Percentiles rank a stretch among this genome's conserved stretches.
phyloP scores from a whole-genome alignment of 2,797 vertebrate species.

The Phylloscopus collybita region DNA sequence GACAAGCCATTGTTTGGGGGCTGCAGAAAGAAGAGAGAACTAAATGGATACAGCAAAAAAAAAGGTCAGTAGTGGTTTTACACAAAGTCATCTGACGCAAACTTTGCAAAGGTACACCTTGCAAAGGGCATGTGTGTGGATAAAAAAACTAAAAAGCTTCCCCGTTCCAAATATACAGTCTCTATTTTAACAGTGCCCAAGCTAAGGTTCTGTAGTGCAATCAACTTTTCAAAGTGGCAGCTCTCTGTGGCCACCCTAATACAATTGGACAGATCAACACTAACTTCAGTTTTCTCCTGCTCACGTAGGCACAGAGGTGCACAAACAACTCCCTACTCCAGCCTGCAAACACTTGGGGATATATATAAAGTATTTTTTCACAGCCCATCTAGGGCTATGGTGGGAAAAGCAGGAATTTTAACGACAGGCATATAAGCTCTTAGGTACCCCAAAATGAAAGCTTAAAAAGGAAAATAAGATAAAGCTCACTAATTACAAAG shows the following conservation, averaged over 20 bases:
- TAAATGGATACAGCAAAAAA: slow-evolving; percentile 62
- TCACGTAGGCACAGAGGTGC: fast-evolving
- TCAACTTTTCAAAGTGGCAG: slow-evolving; percentile 49
- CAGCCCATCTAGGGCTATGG: slow-evolving; percentile 22
- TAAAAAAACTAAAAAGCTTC: slow-evolving; percentile 35
- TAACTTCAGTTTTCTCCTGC: slow-evolving; percentile 29
- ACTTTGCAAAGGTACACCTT: slow-evolving; percentile 14
- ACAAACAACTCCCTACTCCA: neutral
- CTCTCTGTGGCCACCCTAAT: slow-evolving; percentile 41
- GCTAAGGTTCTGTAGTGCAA: slow-evolving; percentile 74
- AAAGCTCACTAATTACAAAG: slow-evolving; percentile 48
- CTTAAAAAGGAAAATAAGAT: slow-evolving; percentile 78
- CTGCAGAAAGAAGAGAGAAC: slow-evolving; percentile 58
- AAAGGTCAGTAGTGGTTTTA: slow-evolving; percentile 80
- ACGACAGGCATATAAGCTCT: slow-evolving; percentile 41
- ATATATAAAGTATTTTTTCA: slow-evolving; percentile 35
- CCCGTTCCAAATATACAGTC: slow-evolving; percentile 64
- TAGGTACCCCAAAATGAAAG: slow-evolving; percentile 44
- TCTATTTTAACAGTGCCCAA: slow-evolving; percentile 70
- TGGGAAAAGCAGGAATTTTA: slow-evolving; percentile 41
- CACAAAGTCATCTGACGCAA: slow-evolving; percentile 47
- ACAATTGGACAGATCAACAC: slow-evolving; percentile 38
- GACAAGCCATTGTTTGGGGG: slow-evolving; percentile 32
- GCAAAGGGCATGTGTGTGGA: slow-evolving; percentile 48
- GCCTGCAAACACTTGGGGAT: slow-evolving; percentile 20